Conservation (phyloP, 2,797 vertebrate species). For the Pipistrellus pipistrellus region DNA sequence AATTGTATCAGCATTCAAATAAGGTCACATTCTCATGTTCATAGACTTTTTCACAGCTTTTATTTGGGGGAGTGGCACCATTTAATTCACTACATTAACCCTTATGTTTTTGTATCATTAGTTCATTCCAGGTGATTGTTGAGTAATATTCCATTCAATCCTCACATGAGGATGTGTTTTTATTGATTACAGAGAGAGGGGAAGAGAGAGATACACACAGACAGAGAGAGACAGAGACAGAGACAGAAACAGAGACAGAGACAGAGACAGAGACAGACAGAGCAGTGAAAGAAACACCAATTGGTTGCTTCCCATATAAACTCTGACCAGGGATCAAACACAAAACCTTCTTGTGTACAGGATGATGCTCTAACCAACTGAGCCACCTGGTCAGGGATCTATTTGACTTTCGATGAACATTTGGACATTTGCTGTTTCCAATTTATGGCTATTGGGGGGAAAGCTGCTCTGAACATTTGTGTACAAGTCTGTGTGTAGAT, state of each 20-base stretch:
- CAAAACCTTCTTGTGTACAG: background rate
- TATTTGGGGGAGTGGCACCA: background rate
- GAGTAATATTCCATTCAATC: background rate
- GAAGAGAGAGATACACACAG: background rate
- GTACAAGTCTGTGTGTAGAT: background rate
- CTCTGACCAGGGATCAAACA: background rate
- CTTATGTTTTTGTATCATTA: background rate
- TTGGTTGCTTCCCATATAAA: background rate
- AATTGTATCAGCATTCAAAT: background rate
- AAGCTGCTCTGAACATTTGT: background rate
- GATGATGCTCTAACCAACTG: background rate
- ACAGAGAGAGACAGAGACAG: background rate
- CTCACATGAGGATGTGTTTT: background rate
- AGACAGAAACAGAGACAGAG: background rate
- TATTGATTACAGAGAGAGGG: background rate
- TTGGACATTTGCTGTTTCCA: background rate
- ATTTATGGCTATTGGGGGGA: background rate
- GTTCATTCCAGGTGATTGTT: background rate
- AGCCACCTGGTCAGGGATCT: background rate
- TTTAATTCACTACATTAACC: background rate
- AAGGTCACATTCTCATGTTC: background rate
- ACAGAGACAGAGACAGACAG: background rate
- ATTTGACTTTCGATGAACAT: background rate
- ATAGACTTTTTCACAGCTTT: background rate
- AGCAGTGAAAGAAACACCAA: background rate